phyloP scores from a whole-genome alignment of 1,140 invertebrate genomes.

The Magallana gigas region DNA sequence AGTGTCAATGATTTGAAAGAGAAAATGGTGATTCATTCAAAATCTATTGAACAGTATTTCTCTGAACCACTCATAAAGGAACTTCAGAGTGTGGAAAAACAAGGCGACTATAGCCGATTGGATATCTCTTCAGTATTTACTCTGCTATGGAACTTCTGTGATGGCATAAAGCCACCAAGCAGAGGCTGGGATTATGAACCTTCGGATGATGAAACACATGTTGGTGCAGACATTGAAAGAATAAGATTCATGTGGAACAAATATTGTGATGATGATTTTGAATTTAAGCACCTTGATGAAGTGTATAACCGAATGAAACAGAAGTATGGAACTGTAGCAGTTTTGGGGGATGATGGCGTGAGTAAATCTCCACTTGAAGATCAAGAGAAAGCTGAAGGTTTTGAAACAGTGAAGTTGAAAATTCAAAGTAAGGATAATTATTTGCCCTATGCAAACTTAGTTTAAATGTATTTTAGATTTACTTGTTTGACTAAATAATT shows the following conservation, averaged over 20 bases:
- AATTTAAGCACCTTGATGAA: too few relatives aligned
- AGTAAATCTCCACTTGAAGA: neutral
- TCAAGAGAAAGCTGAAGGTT: too few relatives aligned
- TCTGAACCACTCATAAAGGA: neutral
- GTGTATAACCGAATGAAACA: too few relatives aligned
- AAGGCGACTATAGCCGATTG: neutral
- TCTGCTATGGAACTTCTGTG: neutral
- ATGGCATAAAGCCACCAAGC: neutral
- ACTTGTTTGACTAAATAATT: too few relatives aligned
- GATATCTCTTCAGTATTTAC: neutral
- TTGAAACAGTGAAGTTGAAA: neutral
- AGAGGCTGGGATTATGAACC: slow-evolving; percentile 17
- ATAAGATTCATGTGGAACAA: too few relatives aligned
- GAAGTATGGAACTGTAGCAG: neutral
- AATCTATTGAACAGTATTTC: neutral
- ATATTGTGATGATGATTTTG: too few relatives aligned
- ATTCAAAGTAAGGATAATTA: neutral
- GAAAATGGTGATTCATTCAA: neutral
- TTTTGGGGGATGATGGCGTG: neutral
- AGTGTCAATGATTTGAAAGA: neutral
- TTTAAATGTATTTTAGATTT: neutral
- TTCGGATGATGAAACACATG: neutral
- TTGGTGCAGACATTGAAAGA: too few relatives aligned
- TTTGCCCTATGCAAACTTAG: neutral
- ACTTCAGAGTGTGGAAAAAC: neutral